Base-by-base conservation (phyloP, 1,140 invertebrate genomes). In the Cheumatopsyche charites region DNA sequence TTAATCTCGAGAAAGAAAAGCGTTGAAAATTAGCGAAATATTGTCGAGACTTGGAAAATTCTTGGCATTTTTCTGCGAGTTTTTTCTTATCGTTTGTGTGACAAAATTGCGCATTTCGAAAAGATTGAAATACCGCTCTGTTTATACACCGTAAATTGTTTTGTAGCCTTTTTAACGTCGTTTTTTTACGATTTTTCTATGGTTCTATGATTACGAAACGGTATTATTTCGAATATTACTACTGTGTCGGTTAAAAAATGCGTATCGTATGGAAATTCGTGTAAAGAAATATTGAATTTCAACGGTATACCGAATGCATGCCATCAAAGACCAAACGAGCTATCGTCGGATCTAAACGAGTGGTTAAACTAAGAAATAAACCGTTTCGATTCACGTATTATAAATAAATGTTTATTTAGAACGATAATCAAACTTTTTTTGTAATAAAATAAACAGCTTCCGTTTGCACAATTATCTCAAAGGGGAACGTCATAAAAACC, bases 111-210 rank as follows among this genome's bases (percentile, higher is more conserved):
- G 62, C 17, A 66, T 3, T 47, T 66, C 47, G 25, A 21, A 9
- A n/a, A 36, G 3, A 36, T 36, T 47, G 25, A 47, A 55, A 36
- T 26, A 25, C 47, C 49, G 45, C 42, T 43, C 36, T 68, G 66
- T 68, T 66, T 66, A 66, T 23, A 66, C 42, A 66, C 23, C 63
- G 63, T 66, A 68, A 55, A 68, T 68, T 68, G 26, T 21, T 68
- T 55, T 68, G 49, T 45, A 15, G 66, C 49, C 23, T 68, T 68
- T 68, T n/a, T n/a, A n/a, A n/a, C n/a, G n/a, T n/a, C n/a, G n/a
- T n/a, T n/a, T n/a, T 45, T 29, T 45, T 17, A 5, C 49, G 41
- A 17, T 68, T 58, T 68, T 29, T 15, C n/a, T 21, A 68, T 23
- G 66, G 47, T 68, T 68, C 47, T 68, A 21, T 68, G 66, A 55